A percentile compares a stretch with the other conserved stretches of the same genome.
Evolutionary conservation across 2,888 invertebrate genomes (phyloP).

Genomic region (Drosophila paramelanica): DNA sequence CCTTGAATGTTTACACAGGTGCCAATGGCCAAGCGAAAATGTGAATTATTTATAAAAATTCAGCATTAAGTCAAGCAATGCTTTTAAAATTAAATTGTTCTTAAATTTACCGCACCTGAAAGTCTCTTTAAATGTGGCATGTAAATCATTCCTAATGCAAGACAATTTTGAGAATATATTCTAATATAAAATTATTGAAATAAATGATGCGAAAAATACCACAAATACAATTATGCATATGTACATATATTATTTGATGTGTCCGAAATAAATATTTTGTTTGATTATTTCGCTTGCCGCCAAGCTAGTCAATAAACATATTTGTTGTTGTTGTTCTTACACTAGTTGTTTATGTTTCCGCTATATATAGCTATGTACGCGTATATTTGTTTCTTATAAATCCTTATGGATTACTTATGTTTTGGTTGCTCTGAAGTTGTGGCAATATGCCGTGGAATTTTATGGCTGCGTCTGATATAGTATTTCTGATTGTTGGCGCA

Average conservation of each 20-base stretch:
- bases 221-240: neutral
- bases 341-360: conserved; percentile 54
- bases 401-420: conserved; percentile 40
- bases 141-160: conserved; percentile 30
- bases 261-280: conserved; percentile 13
- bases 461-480: conserved; percentile 5
- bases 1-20: conserved; percentile 43
- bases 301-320: conserved; percentile 9
- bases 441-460: conserved; percentile 43
- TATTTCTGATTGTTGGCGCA: conserved; percentile 34
- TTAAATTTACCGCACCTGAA: conserved; percentile 12
- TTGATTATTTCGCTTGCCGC: conserved; percentile 12
- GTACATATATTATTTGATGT: conserved; percentile 1
- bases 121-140: conserved; percentile 27
- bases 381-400: conserved; percentile 25
- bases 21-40: conserved; percentile 12
- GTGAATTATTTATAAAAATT: conserved; percentile 17
- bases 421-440: conserved; percentile 8
- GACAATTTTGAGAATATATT: conserved; percentile 38
- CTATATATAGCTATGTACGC: conserved; percentile 16
- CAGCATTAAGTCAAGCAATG: conserved; percentile 14
- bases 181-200: conserved; percentile 19
- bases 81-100: conserved; percentile 8
- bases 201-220: conserved; percentile 41
- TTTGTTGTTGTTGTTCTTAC: conserved; percentile 5